phyloP scores from a whole-genome alignment of 2,888 invertebrate species.

The Ferdinandea cuprea region DNA sequence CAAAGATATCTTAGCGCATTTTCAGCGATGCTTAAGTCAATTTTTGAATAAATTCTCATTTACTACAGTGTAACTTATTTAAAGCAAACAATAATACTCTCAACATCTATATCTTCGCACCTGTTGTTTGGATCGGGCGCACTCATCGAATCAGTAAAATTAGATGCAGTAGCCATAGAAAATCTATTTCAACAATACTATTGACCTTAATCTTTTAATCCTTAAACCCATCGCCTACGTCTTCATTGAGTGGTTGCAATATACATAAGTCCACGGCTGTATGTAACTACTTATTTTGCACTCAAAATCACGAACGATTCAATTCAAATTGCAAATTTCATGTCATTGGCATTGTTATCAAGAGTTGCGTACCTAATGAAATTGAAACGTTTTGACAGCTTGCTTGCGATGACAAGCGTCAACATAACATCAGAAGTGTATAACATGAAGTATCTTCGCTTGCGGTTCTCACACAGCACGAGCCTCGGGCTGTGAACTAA shows the following conservation, averaged over 20 bases:
- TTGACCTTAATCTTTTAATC: slow-evolving; percentile 65
- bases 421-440: slow-evolving; percentile 15
- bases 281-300: slow-evolving; percentile 9
- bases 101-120: no score
- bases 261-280: slow-evolving; percentile 33
- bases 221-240: slow-evolving; percentile 39
- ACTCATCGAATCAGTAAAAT: background rate
- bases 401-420: slow-evolving; percentile 29
- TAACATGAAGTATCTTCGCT: slow-evolving; percentile 24
- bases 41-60: no score
- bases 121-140: no score
- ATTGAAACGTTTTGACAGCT: slow-evolving; percentile 48
- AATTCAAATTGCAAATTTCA: slow-evolving; percentile 28
- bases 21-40: no score
- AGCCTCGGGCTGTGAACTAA: slow-evolving; percentile 25
- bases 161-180: background rate
- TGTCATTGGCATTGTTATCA: slow-evolving; percentile 26
- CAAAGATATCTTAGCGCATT: no score
- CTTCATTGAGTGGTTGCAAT: slow-evolving; percentile 30
- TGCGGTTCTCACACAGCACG: slow-evolving; percentile 20
- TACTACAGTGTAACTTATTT: no score
- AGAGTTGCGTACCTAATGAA: slow-evolving; percentile 33
- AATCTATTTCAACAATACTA: slow-evolving; percentile 4
- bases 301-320: slow-evolving; percentile 13
- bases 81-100: no score